Evolutionary conservation across 2,888 invertebrate species (phyloP), one percentile per base, ranked within the genome.

Genomic region (Ophion obscuratus): DNA sequence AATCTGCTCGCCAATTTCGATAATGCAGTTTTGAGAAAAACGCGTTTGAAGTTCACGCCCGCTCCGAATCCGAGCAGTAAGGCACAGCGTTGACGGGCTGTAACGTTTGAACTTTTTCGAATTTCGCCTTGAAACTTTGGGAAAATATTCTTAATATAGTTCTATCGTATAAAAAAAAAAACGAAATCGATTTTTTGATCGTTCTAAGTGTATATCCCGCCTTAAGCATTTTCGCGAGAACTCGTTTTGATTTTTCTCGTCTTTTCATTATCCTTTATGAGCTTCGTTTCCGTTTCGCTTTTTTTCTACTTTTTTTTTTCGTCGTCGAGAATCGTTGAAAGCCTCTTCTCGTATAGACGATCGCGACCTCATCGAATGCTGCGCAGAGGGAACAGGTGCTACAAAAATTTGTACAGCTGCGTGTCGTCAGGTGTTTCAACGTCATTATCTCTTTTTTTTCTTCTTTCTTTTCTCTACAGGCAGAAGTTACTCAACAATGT

Each of bases 341-440:
- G 62, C n/a, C 62, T 47, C 47, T 47, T 44, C 44, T 2, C 44
- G 10, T 62, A 10, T 24, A 64, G 64, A 47, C 62, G n/a, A 20
- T 61, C 24, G 59, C 53, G 73, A 78, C 81, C 85, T 64, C 74
- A 78, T 82, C 57, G 84, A 84, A 71, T 74, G 62, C 66, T 44
- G 44, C 47, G 9, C 59, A 68, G 11, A 24, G 44, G n/a, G 74
- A 85, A 85, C 85, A 85, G 85, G 82, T 85, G 85, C 78, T 70
- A 68, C 74, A 53, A 85, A 85, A 85, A 85, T 82, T 85, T 85
- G 85, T 85, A 85, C 85, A 85, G 85, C 74, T 85, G 85, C 76
- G 66, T 79, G 67, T 73, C 78, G 78, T 85, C 85, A 85, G 85
- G 85, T 85, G 85, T 77, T 85, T 64, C 61, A 24, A 61, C 73